phyloP scores from a whole-genome alignment of 1,140 invertebrate species.

The Odontomachus brunneus region DNA sequence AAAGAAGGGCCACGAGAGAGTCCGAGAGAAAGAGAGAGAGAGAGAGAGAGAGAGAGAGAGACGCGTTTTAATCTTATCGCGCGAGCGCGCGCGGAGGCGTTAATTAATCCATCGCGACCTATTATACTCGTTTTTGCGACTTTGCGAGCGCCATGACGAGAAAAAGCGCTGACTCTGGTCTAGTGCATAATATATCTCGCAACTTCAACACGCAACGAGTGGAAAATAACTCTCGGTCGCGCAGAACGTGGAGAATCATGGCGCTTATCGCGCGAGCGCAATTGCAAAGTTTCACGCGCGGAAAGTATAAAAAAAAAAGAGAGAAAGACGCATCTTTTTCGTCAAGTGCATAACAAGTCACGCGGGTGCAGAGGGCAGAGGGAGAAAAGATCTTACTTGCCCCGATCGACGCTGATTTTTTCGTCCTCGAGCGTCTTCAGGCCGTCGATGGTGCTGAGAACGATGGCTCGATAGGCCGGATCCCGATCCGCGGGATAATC shows the following conservation, averaged over 20 bases:
- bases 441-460: slow-evolving; percentile 65
- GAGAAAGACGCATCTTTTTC: not conserved
- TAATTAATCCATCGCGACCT: slow-evolving; percentile 31
- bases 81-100: not conserved
- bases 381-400: slow-evolving; percentile 70
- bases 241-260: too few species aligned
- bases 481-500: slow-evolving; percentile 69
- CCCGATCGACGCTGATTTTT: slow-evolving; percentile 73
- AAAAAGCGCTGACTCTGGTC: not conserved
- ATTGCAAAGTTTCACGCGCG: not conserved
- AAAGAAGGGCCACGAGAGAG: not conserved
- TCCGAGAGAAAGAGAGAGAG: too few species aligned
- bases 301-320: too few species aligned
- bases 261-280: too few species aligned
- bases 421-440: slow-evolving; percentile 71
- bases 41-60: too few species aligned
- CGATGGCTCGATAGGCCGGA: slow-evolving; percentile 61
- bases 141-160: not conserved
- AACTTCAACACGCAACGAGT: not conserved
- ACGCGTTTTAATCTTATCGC: slow-evolving; percentile 17
- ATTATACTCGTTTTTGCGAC: slow-evolving; percentile 22
- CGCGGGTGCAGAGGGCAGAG: not conserved
- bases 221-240: slow-evolving; percentile 2
- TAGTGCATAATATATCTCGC: not conserved
- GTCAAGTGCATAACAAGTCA: not conserved